phyloP scores from a whole-genome alignment of 2,113 vertebrate species.

The Bufo bufo region DNA sequence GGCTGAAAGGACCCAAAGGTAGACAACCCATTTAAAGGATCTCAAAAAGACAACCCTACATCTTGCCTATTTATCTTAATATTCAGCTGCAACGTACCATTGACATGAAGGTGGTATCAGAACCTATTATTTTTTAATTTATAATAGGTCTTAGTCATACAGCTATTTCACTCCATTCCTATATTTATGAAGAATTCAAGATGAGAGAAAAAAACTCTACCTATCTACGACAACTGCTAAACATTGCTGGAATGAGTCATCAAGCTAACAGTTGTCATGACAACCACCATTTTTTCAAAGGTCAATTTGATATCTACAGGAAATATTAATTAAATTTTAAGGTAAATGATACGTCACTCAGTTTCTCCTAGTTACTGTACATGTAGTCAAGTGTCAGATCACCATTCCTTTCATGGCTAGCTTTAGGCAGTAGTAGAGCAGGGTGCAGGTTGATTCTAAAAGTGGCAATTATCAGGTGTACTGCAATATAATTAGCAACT shows the following conservation, averaged over 20 bases:
- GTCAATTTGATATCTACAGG: conserved; percentile 30
- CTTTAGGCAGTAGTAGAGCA: too few relatives aligned
- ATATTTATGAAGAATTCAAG: conserved; percentile 1
- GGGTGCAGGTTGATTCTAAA: too few relatives aligned
- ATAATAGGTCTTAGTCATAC: conserved; percentile 5
- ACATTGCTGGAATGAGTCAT: conserved; percentile 44
- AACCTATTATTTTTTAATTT: neutral
- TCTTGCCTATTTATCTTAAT: too few relatives aligned
- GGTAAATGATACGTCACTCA: neutral
- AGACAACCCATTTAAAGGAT: too few relatives aligned
- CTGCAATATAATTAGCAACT: too few relatives aligned
- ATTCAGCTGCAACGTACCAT: neutral
- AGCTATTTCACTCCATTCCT: neutral
- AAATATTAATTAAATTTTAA: conserved; percentile 35
- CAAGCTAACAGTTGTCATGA: conserved; percentile 28
- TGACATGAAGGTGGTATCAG: neutral
- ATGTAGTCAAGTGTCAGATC: neutral
- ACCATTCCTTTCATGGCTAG: too few relatives aligned
- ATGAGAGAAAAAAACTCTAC: conserved; percentile 20
- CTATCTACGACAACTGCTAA: conserved; percentile 28
- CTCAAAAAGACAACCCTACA: too few relatives aligned
- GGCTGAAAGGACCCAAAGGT: too few relatives aligned
- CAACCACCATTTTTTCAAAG: conserved; percentile 52
- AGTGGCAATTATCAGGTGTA: too few relatives aligned
- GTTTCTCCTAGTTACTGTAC: too few relatives aligned